Evolutionary conservation across 2,797 vertebrate genomes (phyloP).

Genomic region (Cirrhinus molitorella): DNA sequence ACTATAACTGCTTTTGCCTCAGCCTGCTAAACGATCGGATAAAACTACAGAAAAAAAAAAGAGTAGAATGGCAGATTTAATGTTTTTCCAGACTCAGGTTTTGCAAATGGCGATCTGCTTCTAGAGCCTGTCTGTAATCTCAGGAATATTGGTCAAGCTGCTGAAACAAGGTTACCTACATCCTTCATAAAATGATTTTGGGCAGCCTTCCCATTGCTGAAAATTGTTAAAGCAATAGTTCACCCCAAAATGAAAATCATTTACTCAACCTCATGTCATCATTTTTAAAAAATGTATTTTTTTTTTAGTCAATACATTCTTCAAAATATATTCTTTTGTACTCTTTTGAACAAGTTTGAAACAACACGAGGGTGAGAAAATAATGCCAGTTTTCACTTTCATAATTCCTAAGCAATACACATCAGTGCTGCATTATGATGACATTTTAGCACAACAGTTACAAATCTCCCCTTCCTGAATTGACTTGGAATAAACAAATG

Average conservation of each 20-base stretch:
- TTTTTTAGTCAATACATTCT: neutral
- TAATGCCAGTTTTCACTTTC: neutral
- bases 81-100: neutral
- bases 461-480: neutral
- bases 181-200: neutral
- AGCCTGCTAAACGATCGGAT: slow-evolving; percentile 6
- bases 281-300: neutral
- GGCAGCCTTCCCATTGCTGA: neutral
- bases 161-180: neutral
- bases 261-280: neutral
- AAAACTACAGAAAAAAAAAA: neutral
- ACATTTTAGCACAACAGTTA: neutral
- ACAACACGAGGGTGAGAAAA: too few species aligned
- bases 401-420: neutral
- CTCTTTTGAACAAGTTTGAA: too few species aligned
- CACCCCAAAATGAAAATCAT: neutral
- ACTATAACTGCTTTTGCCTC: slow-evolving; percentile 12
- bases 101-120: neutral
- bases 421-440: neutral
- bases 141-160: neutral
- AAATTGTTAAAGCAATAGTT: neutral
- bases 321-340: neutral
- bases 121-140: neutral
- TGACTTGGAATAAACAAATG: too few species aligned
- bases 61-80: slow-evolving; percentile 5